Conservation (phyloP, 2,113 vertebrate species). For the Epinephelus moara region DNA sequence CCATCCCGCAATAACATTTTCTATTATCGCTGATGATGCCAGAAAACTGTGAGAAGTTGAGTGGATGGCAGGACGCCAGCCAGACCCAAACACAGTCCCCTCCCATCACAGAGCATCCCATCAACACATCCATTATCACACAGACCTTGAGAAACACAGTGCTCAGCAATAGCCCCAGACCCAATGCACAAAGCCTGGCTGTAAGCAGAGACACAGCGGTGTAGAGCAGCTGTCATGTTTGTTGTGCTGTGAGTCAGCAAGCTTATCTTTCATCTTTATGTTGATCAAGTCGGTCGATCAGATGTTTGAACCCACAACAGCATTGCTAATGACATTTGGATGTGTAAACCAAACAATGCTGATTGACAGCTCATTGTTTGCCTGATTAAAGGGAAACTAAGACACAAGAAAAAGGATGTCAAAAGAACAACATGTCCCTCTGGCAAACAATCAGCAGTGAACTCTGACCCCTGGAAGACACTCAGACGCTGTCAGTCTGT, state of each 20-base stretch:
- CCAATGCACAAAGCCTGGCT: background rate
- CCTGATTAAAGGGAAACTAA: conserved; percentile 31
- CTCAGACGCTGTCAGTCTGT: background rate
- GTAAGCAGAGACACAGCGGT: background rate
- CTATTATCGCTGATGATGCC: conserved; percentile 11
- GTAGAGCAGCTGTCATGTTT: conserved; percentile 2
- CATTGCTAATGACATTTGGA: background rate
- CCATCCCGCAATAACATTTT: background rate
- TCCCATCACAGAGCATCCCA: background rate
- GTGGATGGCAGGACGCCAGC: conserved; percentile 18
- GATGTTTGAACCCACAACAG: background rate
- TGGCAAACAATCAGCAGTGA: conserved; percentile 35
- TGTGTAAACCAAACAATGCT: background rate
- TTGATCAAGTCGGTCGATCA: background rate
- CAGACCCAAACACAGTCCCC: background rate
- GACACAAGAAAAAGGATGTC: background rate
- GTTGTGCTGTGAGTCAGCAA: background rate
- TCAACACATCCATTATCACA: conserved; percentile 41
- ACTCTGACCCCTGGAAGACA: conserved; percentile 28
- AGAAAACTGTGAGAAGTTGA: conserved; percentile 6
- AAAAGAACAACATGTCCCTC: background rate
- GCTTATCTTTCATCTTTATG: background rate
- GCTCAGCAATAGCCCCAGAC: background rate
- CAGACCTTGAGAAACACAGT: conserved; percentile 28
- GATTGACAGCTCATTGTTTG: conserved; percentile 24